Conservation (phyloP, 2,113 vertebrate genomes). For the Butastur rufipennis region DNA sequence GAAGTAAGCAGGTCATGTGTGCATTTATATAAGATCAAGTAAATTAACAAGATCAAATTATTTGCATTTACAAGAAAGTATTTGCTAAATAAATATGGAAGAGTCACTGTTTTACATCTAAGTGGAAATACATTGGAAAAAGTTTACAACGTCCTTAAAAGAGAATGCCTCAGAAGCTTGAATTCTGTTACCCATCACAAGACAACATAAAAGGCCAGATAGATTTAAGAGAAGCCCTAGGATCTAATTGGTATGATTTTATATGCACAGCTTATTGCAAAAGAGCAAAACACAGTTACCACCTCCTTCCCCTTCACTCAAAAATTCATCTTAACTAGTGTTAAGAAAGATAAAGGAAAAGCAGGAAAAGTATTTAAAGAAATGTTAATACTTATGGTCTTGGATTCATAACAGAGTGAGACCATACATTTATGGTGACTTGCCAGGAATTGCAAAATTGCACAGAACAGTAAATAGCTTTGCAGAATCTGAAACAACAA, state of each 20-base stretch:
- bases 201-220: not conserved
- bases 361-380: not conserved
- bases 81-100: not conserved
- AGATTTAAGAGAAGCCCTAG: not conserved
- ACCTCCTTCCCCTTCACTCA: conserved; percentile 21
- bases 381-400: not conserved
- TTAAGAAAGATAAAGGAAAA: not conserved
- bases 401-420: not conserved
- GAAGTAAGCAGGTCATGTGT: not conserved
- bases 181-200: not conserved
- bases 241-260: not conserved
- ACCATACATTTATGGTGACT: not conserved
- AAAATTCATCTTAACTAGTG: not conserved
- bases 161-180: not conserved
- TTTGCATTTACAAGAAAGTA: not conserved
- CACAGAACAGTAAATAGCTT: not conserved
- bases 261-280: not conserved
- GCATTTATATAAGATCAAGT: not conserved
- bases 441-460: conserved; percentile 29
- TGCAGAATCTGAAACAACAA: not conserved
- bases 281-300: not conserved
- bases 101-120: not conserved
- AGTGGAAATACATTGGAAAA: not conserved
- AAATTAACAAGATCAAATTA: not conserved
- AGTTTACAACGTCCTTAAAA: not conserved